phyloP scores from a whole-genome alignment of 1,140 invertebrate species.

The Sycophila sp. region DNA sequence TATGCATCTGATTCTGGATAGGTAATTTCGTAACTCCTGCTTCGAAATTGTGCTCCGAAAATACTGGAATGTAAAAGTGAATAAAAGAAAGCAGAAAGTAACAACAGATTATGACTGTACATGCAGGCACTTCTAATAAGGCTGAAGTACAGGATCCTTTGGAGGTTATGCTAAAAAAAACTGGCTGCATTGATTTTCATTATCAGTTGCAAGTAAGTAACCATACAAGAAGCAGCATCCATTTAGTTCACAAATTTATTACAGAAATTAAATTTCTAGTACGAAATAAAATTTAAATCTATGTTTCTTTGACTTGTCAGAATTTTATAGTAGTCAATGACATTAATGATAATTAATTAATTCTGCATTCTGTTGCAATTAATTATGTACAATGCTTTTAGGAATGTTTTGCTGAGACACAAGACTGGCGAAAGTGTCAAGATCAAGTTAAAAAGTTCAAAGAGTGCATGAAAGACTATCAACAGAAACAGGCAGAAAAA shows the following conservation, averaged over 20 bases:
- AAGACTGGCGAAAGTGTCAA: slow-evolving; percentile 93
- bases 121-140: no score
- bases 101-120: no score
- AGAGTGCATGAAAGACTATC: slow-evolving; percentile 76
- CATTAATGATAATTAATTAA: no score
- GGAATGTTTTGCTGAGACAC: slow-evolving; percentile 88
- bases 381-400: no score
- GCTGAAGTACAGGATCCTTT: slow-evolving; percentile 77
- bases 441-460: slow-evolving; percentile 81
- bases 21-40: no score
- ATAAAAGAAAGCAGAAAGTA: no score
- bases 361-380: not conserved
- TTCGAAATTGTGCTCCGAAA: no score
- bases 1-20: no score
- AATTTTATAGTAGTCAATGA: no score
- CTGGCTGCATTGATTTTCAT: slow-evolving; percentile 88
- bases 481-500: slow-evolving; percentile 57
- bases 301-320: not conserved
- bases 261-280: not conserved
- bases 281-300: not conserved
- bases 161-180: slow-evolving; percentile 84
- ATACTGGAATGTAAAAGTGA: no score
- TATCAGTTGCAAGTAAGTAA: slow-evolving; percentile 83
- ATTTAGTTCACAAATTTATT: not conserved
- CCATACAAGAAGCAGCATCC: no score